Percentiles rank a stretch among this genome's conserved stretches.
Evolutionary conservation across 2,113 vertebrate genomes (phyloP).

Genomic region (Gorsachius goisagi): DNA sequence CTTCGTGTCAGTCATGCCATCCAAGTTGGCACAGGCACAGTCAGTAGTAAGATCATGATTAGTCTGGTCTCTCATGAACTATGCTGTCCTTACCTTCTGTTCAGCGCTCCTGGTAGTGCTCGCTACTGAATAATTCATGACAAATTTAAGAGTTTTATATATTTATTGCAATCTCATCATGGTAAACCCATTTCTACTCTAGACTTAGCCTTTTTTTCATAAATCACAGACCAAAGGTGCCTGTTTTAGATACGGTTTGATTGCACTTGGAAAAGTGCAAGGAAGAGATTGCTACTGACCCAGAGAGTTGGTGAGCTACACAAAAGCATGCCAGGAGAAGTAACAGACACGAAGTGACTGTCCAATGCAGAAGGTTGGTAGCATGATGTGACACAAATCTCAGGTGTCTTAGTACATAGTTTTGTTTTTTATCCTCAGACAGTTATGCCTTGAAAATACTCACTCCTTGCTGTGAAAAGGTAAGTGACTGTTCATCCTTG

Average conservation of each 20-base stretch:
- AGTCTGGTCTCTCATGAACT: neutral
- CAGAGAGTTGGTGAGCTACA: neutral
- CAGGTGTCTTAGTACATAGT: neutral
- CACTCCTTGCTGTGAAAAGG: neutral
- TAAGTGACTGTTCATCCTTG: neutral
- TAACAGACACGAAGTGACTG: neutral
- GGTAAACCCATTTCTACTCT: neutral
- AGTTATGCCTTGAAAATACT: neutral
- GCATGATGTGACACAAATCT: fast-evolving
- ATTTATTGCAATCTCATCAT: neutral
- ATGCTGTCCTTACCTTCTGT: neutral
- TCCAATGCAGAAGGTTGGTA: neutral
- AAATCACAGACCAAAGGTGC: neutral
- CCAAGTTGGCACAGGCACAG: neutral
- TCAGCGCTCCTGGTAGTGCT: neutral
- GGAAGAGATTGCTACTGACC: neutral
- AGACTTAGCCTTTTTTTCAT: neutral
- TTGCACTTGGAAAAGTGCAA: neutral
- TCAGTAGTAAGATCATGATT: fast-evolving
- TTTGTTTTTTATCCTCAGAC: neutral
- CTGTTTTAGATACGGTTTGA: neutral
- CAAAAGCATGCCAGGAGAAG: neutral
- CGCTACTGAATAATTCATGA: neutral
- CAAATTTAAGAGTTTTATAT: neutral
- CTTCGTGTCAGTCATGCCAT: neutral